phyloP scores from a whole-genome alignment of 2,888 invertebrate species.

The Tipula helvola region DNA sequence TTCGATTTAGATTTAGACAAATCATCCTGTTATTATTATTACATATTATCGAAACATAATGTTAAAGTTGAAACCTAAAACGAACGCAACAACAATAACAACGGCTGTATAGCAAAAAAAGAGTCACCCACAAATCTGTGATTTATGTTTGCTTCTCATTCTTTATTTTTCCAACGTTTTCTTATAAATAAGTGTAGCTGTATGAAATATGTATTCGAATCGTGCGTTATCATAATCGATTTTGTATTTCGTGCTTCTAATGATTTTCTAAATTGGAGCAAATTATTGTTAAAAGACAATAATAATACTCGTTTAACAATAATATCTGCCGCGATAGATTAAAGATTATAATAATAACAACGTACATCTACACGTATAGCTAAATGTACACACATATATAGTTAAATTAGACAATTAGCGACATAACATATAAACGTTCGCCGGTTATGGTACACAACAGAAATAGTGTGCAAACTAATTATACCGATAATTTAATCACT shows the following conservation, averaged over 20 bases:
- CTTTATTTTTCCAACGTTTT: background rate
- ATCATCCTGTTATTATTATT: background rate
- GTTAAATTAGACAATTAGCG: background rate
- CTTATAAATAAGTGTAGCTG: background rate
- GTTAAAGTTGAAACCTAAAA: background rate
- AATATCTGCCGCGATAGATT: background rate
- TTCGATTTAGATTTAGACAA: background rate
- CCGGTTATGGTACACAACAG: background rate
- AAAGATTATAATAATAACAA: background rate
- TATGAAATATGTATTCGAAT: background rate
- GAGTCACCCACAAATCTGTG: background rate
- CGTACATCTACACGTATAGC: too few species aligned
- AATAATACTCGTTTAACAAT: background rate
- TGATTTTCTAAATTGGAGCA: background rate
- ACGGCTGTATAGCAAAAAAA: background rate
- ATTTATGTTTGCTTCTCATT: background rate
- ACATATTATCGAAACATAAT: background rate
- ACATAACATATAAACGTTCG: background rate
- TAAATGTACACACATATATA: background rate
- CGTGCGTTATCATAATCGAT: constrained; percentile 4
- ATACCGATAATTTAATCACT: background rate
- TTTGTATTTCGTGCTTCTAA: background rate
- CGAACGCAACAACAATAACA: background rate
- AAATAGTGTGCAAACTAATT: background rate
- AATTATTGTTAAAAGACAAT: background rate